phyloP scores from a whole-genome alignment of 2,797 vertebrate genomes.

The Channallabes apus region DNA sequence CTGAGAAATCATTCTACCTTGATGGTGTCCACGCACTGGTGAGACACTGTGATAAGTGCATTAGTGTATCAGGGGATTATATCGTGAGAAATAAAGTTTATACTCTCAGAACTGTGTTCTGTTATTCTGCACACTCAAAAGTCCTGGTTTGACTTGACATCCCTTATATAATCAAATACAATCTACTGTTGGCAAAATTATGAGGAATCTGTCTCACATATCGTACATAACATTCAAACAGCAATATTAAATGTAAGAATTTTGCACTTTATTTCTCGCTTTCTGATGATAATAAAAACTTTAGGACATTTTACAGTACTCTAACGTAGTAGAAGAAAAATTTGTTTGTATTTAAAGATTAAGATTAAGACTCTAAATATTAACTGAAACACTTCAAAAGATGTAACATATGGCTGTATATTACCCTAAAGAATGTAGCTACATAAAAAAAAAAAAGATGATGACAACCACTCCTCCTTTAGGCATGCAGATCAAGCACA shows the following conservation, averaged over 20 bases:
- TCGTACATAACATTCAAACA: background rate
- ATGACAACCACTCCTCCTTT: conserved; percentile 29
- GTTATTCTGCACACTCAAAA: too few relatives aligned
- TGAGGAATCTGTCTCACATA: background rate
- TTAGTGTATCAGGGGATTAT: too few relatives aligned
- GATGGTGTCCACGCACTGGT: too few relatives aligned
- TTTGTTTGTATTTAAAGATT: background rate
- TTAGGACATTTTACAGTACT: background rate
- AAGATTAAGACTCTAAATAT: background rate
- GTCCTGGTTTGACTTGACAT: too few relatives aligned
- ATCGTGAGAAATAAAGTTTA: too few relatives aligned
- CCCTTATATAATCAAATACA: background rate
- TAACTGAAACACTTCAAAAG: background rate
- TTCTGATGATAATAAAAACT: background rate
- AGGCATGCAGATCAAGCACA: conserved; percentile 38
- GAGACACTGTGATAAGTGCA: too few relatives aligned
- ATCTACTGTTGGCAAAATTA: background rate
- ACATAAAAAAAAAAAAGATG: background rate
- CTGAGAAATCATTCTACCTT: too few relatives aligned
- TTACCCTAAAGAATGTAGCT: background rate
- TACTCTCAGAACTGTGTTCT: too few relatives aligned
- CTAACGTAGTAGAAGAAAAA: background rate
- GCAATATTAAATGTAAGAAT: too few relatives aligned
- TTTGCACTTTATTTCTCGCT: background rate
- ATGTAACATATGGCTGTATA: background rate